A percentile compares a stretch with the other conserved stretches of the same genome.
Evolutionary conservation across 1,140 invertebrate genomes (phyloP).

Genomic region (Stegodyphus dumicola): DNA sequence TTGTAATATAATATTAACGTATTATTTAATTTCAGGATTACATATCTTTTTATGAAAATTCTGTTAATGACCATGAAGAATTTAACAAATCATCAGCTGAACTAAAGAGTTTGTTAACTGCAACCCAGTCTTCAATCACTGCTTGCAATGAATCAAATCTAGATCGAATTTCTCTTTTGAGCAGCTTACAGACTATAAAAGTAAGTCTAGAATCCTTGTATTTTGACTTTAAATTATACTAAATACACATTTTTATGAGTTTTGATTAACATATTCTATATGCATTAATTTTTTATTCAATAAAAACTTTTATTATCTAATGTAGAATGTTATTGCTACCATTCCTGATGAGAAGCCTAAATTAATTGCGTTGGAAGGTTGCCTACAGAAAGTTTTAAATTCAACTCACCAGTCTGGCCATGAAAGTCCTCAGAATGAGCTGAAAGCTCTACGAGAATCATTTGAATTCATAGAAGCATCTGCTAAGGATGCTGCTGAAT

Average conservation of each 20-base stretch:
- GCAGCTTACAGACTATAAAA: constrained; percentile 90
- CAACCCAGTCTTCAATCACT: constrained; percentile 84
- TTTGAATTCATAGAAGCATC: constrained; percentile 75
- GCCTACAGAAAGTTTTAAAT: constrained; percentile 91
- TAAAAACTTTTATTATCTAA: too few species aligned
- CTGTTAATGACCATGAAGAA: constrained; percentile 91
- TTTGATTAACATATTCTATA: background rate
- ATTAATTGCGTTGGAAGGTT: constrained; percentile 79
- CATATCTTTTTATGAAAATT: constrained; percentile 80
- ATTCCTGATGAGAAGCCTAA: constrained; percentile 87
- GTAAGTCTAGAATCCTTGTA: constrained; percentile 65
- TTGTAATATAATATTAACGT: background rate
- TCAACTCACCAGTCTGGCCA: constrained; percentile 88
- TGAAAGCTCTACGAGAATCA: constrained; percentile 64
- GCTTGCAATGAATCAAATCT: constrained; percentile 88
- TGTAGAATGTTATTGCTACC: constrained; percentile 77
- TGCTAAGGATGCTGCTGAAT: constrained; percentile 77
- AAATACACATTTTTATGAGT: constrained; percentile 39
- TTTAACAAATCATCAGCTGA: constrained; percentile 91
- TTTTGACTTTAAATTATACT: background rate
- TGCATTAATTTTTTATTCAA: too few species aligned
- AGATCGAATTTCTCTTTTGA: constrained; percentile 88
- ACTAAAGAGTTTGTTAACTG: constrained; percentile 90
- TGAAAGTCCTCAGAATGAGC: constrained; percentile 77
- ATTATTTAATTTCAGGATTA: constrained; percentile 49